A percentile compares a stretch with the other conserved stretches of the same genome.
These are phyloP conservation scores for Baryphthengus martii DNA, from an alignment of 2,113 vertebrate genomes.

Conservation along the genomic window DNA sequence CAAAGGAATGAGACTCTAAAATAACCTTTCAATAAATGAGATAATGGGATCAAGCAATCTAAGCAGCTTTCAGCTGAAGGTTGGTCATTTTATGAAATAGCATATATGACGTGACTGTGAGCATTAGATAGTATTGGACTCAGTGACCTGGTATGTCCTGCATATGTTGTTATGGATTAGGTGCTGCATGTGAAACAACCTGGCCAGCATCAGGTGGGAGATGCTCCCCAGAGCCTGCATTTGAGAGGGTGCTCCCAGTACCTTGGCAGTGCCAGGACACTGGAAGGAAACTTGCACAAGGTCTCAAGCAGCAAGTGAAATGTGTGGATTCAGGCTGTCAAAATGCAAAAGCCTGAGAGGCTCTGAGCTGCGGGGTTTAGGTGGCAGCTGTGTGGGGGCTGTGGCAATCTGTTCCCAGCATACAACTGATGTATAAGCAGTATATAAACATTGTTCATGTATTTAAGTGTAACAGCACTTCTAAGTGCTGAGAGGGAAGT, in stretches of 20 bases:
- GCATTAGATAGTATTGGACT: not conserved
- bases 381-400: conserved; percentile 50
- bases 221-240: accelerated
- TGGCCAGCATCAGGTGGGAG: not conserved
- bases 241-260: not conserved
- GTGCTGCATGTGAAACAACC: not conserved
- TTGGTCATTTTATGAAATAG: conserved; percentile 15
- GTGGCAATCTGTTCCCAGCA: conserved; percentile 28
- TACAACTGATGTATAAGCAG: conserved; percentile 10
- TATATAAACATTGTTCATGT: conserved; percentile 17
- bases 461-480: conserved; percentile 24
- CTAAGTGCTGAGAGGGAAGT: conserved; percentile 7
- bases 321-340: not conserved
- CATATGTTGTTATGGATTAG: not conserved
- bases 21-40: conserved; percentile 15
- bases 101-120: not conserved
- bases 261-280: accelerated
- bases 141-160: not conserved
- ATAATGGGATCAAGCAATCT: conserved; percentile 47
- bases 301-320: not conserved
- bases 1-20: conserved; percentile 41
- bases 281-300: not conserved
- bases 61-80: conserved; percentile 11
- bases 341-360: not conserved
- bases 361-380: not conserved